Base-by-base conservation (phyloP, 1,140 invertebrate species). In the Drosophila lowei region DNA sequence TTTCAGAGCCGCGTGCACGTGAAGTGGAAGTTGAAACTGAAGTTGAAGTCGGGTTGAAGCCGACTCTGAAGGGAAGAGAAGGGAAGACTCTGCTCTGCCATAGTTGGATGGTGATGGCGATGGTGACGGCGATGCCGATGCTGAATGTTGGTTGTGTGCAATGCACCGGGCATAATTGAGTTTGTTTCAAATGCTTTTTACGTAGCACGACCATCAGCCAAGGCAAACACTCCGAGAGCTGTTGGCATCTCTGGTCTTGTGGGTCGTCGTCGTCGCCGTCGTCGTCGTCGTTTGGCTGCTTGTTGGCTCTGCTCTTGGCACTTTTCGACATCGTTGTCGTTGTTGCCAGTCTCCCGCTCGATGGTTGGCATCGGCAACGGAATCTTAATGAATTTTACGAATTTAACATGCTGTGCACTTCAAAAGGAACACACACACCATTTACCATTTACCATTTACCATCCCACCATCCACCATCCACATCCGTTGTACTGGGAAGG, bases 331-430 rank as follows among this genome's bases (percentile, higher is more conserved):
- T 77, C 77, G 55, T 68, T 54, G 71, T 64, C 34, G 72, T 58
- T 30, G 62, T 53, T 58, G 65, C 50, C 65, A 68, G 72, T 61
- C 64, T 66, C 52, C 71, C 7, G 30, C 30, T 30, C 30, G 30
- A 9, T 30, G 81, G 70, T 80, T 83, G 84, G 81, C 83, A 88
- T 86, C 84, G 83, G 83, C 81, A 85, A 86, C 81, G 83, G 81
- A 86, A 88, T 86, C 81, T 86, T 86, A 86, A 86, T 86, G 83
- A 86, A 86, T 86, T 86, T 88, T 88, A 86, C 81, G 81, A 86
- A 86, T 86, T 86, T 86, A 86, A 86, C 81, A 88, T 86, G 83
- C 83, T 86, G 83, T 88, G 81, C 81, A 86, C 81, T 86, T 86
- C 81, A 86, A 86, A 86, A 86, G 81, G 83, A 88, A 86, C 74